phyloP scores from a whole-genome alignment of 2,888 invertebrate genomes.

The Autographa pulchrina region DNA sequence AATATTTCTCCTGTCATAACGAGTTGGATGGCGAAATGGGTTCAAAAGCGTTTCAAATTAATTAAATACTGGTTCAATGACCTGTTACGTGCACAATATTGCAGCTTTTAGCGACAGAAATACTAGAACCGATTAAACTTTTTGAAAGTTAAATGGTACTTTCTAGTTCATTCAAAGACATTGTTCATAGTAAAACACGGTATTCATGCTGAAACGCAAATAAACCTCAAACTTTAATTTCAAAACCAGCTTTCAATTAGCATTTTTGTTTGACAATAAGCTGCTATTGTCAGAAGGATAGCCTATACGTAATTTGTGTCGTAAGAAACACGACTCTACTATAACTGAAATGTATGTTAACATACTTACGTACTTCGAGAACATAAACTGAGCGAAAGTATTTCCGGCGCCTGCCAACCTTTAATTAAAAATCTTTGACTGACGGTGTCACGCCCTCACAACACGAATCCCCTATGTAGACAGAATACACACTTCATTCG shows the following conservation, averaged over 20 bases:
- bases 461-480: neutral
- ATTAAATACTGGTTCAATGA: neutral
- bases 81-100: neutral
- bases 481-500: neutral
- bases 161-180: neutral
- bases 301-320: neutral
- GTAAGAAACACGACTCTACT: neutral
- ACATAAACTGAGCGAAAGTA: slow-evolving; percentile 3
- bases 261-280: neutral
- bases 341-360: neutral
- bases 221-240: neutral
- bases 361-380: neutral
- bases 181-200: no score
- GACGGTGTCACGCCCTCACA: slow-evolving; percentile 3
- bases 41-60: neutral
- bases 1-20: neutral
- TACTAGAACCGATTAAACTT: neutral
- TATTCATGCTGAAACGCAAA: neutral
- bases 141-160: neutral
- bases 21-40: neutral
- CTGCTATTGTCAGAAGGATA: no score
- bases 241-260: no score
- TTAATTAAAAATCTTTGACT: slow-evolving; percentile 10
- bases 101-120: neutral
- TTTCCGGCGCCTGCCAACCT: neutral